These are phyloP conservation scores for Cetoscarus ocellatus DNA, from an alignment of 2,797 vertebrate species.

Conservation along the genomic window DNA sequence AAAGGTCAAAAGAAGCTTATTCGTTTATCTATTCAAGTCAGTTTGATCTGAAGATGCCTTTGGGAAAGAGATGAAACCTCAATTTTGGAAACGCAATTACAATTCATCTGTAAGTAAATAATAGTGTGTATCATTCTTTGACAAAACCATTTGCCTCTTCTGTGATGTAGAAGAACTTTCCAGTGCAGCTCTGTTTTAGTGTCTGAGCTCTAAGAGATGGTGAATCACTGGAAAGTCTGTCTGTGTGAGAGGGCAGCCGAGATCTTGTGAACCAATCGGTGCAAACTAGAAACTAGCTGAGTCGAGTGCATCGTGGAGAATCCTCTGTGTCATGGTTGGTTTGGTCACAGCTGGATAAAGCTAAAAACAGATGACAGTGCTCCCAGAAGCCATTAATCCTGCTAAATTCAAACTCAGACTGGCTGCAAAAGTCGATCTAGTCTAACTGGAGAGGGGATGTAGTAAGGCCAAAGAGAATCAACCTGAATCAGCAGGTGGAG, in stretches of 20 bases:
- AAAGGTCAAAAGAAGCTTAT: too few relatives aligned
- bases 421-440: neutral
- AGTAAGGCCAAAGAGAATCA: neutral
- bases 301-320: slow-evolving; percentile 11
- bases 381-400: slow-evolving; percentile 2
- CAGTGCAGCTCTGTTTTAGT: too few relatives aligned
- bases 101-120: too few relatives aligned
- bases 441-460: neutral
- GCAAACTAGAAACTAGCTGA: slow-evolving; percentile 12
- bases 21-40: too few relatives aligned
- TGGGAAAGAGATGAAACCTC: too few relatives aligned
- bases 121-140: too few relatives aligned
- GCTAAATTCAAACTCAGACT: neutral
- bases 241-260: neutral
- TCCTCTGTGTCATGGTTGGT: neutral
- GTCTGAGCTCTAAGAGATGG: neutral
- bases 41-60: too few relatives aligned
- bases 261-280: slow-evolving; percentile 10
- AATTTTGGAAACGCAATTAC: too few relatives aligned
- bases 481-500: neutral
- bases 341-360: neutral
- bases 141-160: too few relatives aligned
- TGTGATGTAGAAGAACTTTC: too few relatives aligned
- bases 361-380: neutral
- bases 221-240: neutral